These are phyloP conservation scores for Menidia beryllina DNA, from an alignment of 2,113 vertebrate species.

Conservation along the genomic window DNA sequence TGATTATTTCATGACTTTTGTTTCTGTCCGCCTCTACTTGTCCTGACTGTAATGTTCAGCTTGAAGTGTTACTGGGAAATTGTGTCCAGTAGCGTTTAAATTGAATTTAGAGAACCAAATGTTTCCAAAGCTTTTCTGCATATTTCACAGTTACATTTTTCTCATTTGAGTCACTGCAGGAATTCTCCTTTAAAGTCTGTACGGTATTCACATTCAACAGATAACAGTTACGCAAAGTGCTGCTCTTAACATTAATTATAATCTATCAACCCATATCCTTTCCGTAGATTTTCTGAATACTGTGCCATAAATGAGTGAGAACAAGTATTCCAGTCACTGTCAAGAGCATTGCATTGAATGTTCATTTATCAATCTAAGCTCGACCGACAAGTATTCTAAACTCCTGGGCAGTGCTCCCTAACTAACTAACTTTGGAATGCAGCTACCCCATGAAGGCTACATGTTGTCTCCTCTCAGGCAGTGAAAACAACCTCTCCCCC, in stretches of 20 bases:
- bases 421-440: slow-evolving; percentile 55
- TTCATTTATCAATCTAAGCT: slow-evolving; percentile 1
- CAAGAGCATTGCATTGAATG: not conserved
- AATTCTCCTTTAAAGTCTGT: not conserved
- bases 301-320: not conserved
- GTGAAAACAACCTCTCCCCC: slow-evolving; percentile 55
- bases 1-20: slow-evolving; percentile 75
- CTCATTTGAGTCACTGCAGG: slow-evolving; percentile 1
- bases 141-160: not conserved
- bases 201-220: not conserved
- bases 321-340: not conserved
- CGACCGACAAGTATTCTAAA: slow-evolving; percentile 1
- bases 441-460: slow-evolving; percentile 40
- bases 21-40: slow-evolving; percentile 58
- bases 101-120: slow-evolving; percentile 2
- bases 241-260: not conserved
- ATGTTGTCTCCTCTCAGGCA: slow-evolving; percentile 40
- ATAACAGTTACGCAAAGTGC: not conserved
- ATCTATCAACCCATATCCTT: not conserved
- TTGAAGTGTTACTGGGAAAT: slow-evolving; percentile 36
- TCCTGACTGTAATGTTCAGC: slow-evolving; percentile 51
- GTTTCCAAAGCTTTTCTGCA: not conserved
- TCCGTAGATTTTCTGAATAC: not conserved
- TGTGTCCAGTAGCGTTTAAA: not conserved
- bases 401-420: not conserved